Evolutionary conservation across 2,888 invertebrate genomes (phyloP).

Genomic region (Chrysomela aeneicollis): DNA sequence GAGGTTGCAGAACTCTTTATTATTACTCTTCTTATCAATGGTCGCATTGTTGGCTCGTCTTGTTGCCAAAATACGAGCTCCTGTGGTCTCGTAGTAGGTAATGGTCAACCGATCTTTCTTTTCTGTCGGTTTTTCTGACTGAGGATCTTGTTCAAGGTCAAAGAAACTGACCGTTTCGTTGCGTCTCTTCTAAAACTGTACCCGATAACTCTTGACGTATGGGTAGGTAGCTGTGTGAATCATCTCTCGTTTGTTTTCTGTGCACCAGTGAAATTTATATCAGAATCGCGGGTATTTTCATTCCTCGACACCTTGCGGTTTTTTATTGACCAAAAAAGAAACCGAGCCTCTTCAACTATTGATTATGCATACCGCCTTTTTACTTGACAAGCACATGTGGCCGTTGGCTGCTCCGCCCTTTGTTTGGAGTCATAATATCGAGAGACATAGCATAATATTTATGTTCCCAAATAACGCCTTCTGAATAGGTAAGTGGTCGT

Average conservation of each 20-base stretch:
- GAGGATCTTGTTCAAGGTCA: no score
- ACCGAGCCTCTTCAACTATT: neutral
- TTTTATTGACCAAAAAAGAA: constrained; percentile 1
- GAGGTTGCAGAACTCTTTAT: neutral
- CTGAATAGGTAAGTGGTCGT: constrained; percentile 25
- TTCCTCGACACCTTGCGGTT: neutral
- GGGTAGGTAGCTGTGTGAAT: no score
- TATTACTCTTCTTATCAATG: neutral
- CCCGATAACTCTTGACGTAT: no score
- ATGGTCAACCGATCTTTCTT: no score
- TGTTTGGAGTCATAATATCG: constrained; percentile 14
- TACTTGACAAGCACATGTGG: neutral
- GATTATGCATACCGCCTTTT: constrained; percentile 19
- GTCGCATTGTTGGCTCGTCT: neutral
- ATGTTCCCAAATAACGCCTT: constrained; percentile 27
- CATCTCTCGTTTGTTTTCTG: no score
- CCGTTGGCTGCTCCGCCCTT: constrained; percentile 3
- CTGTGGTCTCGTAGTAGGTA: neutral
- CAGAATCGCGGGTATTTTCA: no score
- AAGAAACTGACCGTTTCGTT: no score
- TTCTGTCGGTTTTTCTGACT: neutral
- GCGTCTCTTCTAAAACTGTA: no score
- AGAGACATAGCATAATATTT: constrained; percentile 22
- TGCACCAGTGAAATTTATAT: no score
- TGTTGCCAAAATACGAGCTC: neutral